Evolutionary conservation across 2,113 vertebrate species (phyloP), one percentile per base, ranked within the genome.

Genomic region (Gracilinanus agilis): DNA sequence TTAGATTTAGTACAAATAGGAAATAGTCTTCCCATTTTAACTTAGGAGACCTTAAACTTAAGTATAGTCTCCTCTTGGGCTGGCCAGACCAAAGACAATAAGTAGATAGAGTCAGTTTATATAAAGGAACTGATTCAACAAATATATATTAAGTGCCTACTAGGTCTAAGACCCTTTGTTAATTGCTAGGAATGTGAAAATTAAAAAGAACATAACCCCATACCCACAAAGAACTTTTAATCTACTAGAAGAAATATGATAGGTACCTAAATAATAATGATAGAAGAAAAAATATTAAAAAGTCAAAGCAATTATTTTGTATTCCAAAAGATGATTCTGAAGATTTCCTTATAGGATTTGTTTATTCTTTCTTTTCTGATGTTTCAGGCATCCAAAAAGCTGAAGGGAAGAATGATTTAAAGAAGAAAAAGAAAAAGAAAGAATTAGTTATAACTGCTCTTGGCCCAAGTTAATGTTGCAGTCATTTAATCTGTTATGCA

Each of bases 371-470:
- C 44, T 56, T 10, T 92, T 90, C 25, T 55, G 54, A 25, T 29
- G 34, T 24, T 53, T 83, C 83, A 53, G 90, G 88, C 89, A 93
- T 88, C 7, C 44, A 89, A 92, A 90, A 27, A 83, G 44, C 16
- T 83, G n/a, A n/a, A 34, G 19, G 23, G n/a, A 27, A 49, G 55
- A 94, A 44, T 88, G 12, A 21, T 49, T 88, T 21, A 29, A 53
- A 53, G 67, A 67, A 53, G 54, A 10, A 49, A 53, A 53, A 13
- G 53, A 89, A 12, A 90, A 27, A 61, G 5, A 54, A 89, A 95
- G 93, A 97, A 96, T 94, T 92, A 89, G 19, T n/a, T 49, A 93
- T 34, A 94, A 49, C 53, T 96, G 34, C 97, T 95, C 95, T 96
- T 94, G 88, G 94, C 53, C 90, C 95, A 91, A 54, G 27, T 12